Conservation (phyloP, 1,140 invertebrate species). For the Piezodorus guildinii region DNA sequence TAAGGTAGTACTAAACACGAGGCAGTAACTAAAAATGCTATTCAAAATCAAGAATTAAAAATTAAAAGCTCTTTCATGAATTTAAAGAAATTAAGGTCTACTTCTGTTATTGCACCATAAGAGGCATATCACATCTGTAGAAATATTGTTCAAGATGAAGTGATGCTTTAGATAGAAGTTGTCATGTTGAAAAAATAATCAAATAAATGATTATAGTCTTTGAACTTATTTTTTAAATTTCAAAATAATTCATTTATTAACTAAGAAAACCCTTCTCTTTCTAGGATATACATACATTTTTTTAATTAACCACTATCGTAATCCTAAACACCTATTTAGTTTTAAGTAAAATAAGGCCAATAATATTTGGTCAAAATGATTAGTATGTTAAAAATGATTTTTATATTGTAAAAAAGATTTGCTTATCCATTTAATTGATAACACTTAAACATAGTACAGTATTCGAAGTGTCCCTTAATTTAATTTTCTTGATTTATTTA, state of each 20-base stretch:
- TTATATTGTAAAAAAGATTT: not conserved
- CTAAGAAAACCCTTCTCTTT: not conserved
- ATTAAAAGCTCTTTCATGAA: not conserved
- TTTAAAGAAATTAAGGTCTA: not conserved
- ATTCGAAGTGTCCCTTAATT: not conserved
- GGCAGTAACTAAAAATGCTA: not conserved
- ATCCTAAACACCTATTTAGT: not conserved
- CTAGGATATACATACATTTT: no score
- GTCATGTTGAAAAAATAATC: not conserved
- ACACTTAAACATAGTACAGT: not conserved
- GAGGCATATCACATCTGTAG: not conserved
- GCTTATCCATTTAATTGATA: not conserved
- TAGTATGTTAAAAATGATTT: not conserved
- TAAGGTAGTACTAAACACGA: not conserved
- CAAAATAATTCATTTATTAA: not conserved
- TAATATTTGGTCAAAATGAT: not conserved
- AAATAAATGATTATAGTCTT: not conserved
- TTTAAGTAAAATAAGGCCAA: not conserved
- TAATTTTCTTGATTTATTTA: not conserved
- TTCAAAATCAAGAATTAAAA: not conserved
- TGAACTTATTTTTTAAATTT: not conserved
- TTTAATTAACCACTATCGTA: no score
- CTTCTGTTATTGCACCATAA: slow-evolving; percentile 6
- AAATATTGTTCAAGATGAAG: no score
- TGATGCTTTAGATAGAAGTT: not conserved